Conservation (phyloP, 2,113 vertebrate genomes). For the Ammodytes dubius region DNA sequence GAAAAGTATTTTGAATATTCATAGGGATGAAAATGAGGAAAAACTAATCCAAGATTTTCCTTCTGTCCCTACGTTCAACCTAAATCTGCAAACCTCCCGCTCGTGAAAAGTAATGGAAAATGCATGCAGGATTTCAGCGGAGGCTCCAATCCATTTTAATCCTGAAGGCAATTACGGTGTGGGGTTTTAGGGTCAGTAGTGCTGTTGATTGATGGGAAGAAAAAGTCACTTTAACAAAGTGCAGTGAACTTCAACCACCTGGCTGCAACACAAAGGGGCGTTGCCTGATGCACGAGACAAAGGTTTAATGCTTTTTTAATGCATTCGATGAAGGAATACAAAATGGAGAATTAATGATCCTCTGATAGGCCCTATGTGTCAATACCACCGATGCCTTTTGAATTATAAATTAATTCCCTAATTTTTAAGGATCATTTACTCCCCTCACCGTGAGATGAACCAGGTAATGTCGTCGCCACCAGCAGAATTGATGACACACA, state of each 20-base stretch:
- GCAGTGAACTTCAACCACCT: constrained; percentile 76
- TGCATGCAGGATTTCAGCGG: constrained; percentile 74
- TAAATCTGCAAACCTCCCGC: constrained; percentile 69
- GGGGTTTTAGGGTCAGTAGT: constrained; percentile 84
- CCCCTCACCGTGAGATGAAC: constrained; percentile 17
- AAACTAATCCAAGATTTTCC: constrained; percentile 58
- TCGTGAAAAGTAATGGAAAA: constrained; percentile 79
- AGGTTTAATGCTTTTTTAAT: constrained; percentile 73
- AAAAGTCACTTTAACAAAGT: constrained; percentile 82
- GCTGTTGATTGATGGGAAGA: constrained; percentile 83
- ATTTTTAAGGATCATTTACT: constrained; percentile 70
- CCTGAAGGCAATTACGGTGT: constrained; percentile 83
- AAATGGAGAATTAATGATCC: constrained; percentile 71
- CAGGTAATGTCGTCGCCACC: neutral
- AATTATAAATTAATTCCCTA: constrained; percentile 63
- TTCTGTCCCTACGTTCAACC: constrained; percentile 50
- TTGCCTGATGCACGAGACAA: constrained; percentile 58
- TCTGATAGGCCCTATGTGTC: constrained; percentile 61
- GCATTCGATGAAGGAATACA: constrained; percentile 62
- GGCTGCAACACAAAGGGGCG: constrained; percentile 65
- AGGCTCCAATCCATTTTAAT: constrained; percentile 85
- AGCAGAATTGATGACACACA: constrained; percentile 10
- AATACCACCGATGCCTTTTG: constrained; percentile 62
- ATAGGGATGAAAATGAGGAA: constrained; percentile 44
- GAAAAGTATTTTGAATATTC: constrained; percentile 62